Conservation (phyloP, 2,113 vertebrate species). For the Meles meles region DNA sequence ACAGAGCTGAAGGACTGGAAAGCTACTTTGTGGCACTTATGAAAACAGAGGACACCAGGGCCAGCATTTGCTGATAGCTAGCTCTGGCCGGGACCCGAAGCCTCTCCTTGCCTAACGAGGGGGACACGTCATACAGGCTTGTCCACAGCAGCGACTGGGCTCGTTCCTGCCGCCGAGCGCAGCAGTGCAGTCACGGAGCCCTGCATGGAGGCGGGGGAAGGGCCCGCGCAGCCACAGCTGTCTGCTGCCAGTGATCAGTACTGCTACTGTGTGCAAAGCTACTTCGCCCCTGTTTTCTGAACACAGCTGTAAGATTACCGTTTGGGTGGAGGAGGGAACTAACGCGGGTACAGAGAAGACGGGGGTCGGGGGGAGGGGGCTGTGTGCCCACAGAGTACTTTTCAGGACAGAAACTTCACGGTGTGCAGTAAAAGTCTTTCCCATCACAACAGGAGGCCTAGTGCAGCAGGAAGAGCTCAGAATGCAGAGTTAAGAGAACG, state of each 20-base stretch:
- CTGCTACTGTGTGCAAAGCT: not conserved
- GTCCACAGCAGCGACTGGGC: not conserved
- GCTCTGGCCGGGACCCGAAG: not conserved
- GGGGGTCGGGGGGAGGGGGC: too few species aligned
- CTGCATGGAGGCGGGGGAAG: too few species aligned
- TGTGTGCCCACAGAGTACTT: not conserved
- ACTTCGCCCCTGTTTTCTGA: not conserved
- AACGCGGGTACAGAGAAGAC: not conserved
- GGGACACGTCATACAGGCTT: not conserved
- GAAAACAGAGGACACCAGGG: not conserved
- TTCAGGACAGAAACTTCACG: not conserved
- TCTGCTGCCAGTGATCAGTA: not conserved
- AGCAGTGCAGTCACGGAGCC: not conserved
- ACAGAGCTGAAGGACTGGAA: not conserved
- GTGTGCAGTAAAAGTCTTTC: not conserved
- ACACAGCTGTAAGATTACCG: not conserved
- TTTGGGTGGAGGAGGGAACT: not conserved
- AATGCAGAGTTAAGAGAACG: not conserved
- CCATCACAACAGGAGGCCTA: not conserved
- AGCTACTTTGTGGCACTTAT: not conserved
- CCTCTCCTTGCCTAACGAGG: not conserved
- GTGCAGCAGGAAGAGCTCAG: not conserved
- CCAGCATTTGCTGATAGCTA: not conserved
- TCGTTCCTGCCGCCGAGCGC: not conserved
- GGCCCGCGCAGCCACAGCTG: not conserved